These are phyloP conservation scores for Mythimna vitellina DNA, from an alignment of 2,888 invertebrate genomes.

Conservation along the genomic window DNA sequence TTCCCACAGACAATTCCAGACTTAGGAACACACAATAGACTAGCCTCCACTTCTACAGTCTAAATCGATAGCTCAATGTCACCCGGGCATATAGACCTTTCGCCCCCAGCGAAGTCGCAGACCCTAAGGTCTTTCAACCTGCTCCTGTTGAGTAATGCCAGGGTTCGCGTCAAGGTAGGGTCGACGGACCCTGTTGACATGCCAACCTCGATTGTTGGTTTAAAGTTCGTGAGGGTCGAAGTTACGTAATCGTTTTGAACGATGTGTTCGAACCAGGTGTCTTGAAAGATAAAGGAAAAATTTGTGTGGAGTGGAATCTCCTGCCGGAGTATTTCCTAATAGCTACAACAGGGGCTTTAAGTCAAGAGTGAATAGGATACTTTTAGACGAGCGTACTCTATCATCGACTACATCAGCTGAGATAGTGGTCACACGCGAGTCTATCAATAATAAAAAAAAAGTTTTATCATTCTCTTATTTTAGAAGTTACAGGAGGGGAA, in stretches of 20 bases:
- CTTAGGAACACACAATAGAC: conserved; percentile 32
- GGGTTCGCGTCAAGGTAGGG: conserved; percentile 48
- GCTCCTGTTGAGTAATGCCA: conserved; percentile 62
- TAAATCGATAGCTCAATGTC: conserved; percentile 67
- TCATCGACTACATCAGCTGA: too few species aligned
- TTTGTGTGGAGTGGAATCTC: too few species aligned
- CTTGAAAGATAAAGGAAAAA: neutral
- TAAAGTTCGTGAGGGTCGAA: conserved; percentile 32
- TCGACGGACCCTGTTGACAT: conserved; percentile 55
- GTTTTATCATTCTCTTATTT: too few species aligned
- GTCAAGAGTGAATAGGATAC: too few species aligned
- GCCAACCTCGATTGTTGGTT: conserved; percentile 52
- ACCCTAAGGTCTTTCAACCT: conserved; percentile 67
- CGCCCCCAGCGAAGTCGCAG: conserved; percentile 66
- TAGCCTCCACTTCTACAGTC: conserved; percentile 20
- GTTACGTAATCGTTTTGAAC: conserved; percentile 32
- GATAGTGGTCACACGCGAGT: too few species aligned
- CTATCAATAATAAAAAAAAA: too few species aligned
- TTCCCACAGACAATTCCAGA: conserved; percentile 29
- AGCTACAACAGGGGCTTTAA: too few species aligned
- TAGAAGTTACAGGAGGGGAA: too few species aligned
- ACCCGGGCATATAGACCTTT: conserved; percentile 64
- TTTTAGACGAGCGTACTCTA: too few species aligned
- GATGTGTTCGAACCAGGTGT: neutral
- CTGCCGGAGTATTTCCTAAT: too few species aligned